Evolutionary conservation across 2,888 invertebrate genomes (phyloP), one percentile per base, ranked within the genome.

Genomic region (Tetramorium bicarinatum): DNA sequence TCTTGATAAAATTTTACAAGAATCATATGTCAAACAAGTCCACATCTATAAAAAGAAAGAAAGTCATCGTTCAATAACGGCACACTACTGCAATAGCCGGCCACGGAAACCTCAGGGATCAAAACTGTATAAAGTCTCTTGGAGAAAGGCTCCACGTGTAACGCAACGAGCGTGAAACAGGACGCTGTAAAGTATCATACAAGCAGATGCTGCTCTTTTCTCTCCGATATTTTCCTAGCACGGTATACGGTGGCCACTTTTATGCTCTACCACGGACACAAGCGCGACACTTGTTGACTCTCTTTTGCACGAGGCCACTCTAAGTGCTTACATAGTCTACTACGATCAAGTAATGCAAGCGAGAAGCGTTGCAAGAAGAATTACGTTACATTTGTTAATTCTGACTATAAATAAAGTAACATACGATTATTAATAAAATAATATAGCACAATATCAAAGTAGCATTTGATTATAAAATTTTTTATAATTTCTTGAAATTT

Each of bases 191-290:
- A 76, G 71, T 54, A 77, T 69, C 77, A 56, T 54, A 54, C 25
- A 41, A 49, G 69, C 69, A 41, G 34, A 25, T 25, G 69, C 71
- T 69, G 69, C 21, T 77, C 52, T 77, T 69, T 77, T 44, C 77
- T 69, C 71, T 69, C 77, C 69, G 54, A 77, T 77, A 77, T 77
- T 77, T 77, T 69, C 44, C 54, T 54, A 77, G 13, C 29, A 54
- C 34, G 47, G 21, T 64, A 38, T 21, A 75, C 71, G n/a, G 29
- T 21, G 4, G n/a, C 15, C n/a, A 44, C 69, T 77, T 77, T 61
- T 77, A 77, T 44, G 44, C 41, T 77, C 21, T 77, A 49, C 52
- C 44, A 52, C 9, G 66, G 29, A 47, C 66, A 52, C 67, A 41
- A 54, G 18, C 29, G 71, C 69, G 54, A 77, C 41, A 77, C 77